Evolutionary conservation across 2,113 vertebrate genomes (phyloP).

Genomic region (Aphyosemion australe): DNA sequence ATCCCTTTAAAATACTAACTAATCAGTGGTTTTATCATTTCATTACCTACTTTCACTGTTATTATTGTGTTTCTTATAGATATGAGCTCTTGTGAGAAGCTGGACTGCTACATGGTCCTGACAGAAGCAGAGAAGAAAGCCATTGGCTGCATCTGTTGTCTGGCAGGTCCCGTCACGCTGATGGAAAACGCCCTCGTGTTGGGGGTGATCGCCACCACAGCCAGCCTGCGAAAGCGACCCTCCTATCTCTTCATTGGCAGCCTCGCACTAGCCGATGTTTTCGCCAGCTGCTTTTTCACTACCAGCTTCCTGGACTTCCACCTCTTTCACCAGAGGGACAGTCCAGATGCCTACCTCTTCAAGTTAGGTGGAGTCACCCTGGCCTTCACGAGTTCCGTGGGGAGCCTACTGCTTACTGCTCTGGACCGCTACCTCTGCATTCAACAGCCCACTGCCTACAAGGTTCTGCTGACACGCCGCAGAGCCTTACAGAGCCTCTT

Average conservation of each 20-base stretch:
- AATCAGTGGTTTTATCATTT: background rate
- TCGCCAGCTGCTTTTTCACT: conserved; percentile 88
- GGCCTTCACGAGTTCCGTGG: conserved; percentile 88
- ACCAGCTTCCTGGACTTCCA: conserved; percentile 90
- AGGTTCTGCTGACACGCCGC: conserved; percentile 82
- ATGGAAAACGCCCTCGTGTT: conserved; percentile 86
- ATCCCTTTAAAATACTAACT: background rate
- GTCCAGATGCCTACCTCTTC: conserved; percentile 81
- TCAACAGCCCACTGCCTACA: conserved; percentile 81
- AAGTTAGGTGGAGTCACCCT: conserved; percentile 90
- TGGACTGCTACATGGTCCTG: conserved; percentile 87
- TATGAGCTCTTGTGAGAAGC: conserved; percentile 46
- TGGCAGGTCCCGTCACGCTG: conserved; percentile 84
- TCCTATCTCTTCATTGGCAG: conserved; percentile 91
- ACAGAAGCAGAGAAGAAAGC: conserved; percentile 64
- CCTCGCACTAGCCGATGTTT: conserved; percentile 87
- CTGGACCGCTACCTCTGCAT: conserved; percentile 92
- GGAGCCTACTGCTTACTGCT: conserved; percentile 90
- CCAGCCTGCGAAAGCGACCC: conserved; percentile 79
- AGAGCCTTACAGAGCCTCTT: conserved; percentile 80
- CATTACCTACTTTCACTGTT: background rate
- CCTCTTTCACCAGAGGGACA: conserved; percentile 69
- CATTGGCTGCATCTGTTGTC: conserved; percentile 81
- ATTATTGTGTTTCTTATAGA: conserved; percentile 30
- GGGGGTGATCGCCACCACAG: conserved; percentile 81